Percentiles rank a stretch among this genome's conserved stretches.
Conservation (phyloP, 2,113 vertebrate genomes). For the Protomyctophum bolini region DNA sequence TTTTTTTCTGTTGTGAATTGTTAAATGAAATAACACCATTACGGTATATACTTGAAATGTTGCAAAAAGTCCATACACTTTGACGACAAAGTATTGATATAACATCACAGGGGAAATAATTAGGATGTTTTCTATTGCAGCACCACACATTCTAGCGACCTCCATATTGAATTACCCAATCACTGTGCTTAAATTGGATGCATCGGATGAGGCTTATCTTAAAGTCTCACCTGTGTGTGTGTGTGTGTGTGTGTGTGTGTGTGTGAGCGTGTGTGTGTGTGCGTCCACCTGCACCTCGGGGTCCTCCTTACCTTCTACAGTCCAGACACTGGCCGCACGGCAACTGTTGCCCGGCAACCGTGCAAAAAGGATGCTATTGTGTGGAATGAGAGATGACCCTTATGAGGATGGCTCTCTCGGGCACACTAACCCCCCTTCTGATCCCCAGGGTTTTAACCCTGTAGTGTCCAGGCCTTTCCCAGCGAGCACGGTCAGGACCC, state of each 20-base stretch:
- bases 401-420: background rate
- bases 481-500: no score
- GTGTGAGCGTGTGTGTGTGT: background rate
- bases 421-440: background rate
- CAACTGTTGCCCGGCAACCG: conserved; percentile 54
- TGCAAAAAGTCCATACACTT: no score
- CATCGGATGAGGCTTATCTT: background rate
- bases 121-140: no score
- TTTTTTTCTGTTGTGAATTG: no score
- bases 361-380: conserved; percentile 40
- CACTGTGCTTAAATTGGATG: background rate
- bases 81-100: no score
- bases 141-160: background rate
- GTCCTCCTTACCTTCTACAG: conserved; percentile 7
- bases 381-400: conserved; percentile 25
- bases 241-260: background rate
- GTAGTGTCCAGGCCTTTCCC: no score
- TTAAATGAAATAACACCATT: no score
- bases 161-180: conserved; percentile 4
- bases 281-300: conserved; percentile 5
- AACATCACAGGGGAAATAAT: no score
- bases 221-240: background rate
- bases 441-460: background rate
- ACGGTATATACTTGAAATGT: no score
- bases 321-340: conserved; percentile 39